Base-by-base conservation (phyloP, 2,888 invertebrate genomes). In the Tromatobia lineatoria region DNA sequence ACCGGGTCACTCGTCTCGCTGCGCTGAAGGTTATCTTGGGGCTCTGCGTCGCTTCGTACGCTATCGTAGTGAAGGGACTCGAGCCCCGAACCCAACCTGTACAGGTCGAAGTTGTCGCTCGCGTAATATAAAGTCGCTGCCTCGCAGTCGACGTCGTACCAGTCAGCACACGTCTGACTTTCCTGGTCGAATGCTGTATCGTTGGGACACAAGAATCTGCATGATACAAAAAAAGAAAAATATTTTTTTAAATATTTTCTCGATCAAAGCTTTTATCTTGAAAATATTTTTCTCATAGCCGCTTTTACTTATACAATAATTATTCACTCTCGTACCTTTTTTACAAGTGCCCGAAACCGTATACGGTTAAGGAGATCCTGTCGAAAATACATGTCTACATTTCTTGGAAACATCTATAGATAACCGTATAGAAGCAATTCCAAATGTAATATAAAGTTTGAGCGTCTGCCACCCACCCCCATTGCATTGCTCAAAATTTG, bases 131-230 rank as follows among this genome's bases (percentile, higher is more conserved):
- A 95, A 61, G 97, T 97, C 18, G 97, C 96, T 47, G 97, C 96
- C 90, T 96, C 96, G 92, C 98, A 98, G 91, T 98, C 98, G 0
- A 98, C 97, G 93, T 98, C 98, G 86, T 97, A 97, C 97, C 98
- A 98, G 91, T 98, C 97, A 66, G 98, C 98, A 93, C 98, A 98
- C 29, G 98, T 98, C 94, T 98, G 97, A 80, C 97, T 97, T 93
- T 98, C 98, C 93, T 98, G 98, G 94, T 98, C 98, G 94, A 98
- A 98, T 87, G 98, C 96, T 1, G 98, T 98, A 88, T 97, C 97
- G 89, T 98, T 98, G 50, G 98, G 98, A 92, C 98, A 98, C 92
- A 98, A 95, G 94, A 98, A 98, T 91, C 97, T 96, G 67, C 15
- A 25, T 25, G 0, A 8, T 2, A 11, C 4, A 15, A 15, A 15